A percentile compares a stretch with the other conserved stretches of the same genome.
phyloP scores from a whole-genome alignment of 2,888 invertebrate species.

The Drosophila anceps region DNA sequence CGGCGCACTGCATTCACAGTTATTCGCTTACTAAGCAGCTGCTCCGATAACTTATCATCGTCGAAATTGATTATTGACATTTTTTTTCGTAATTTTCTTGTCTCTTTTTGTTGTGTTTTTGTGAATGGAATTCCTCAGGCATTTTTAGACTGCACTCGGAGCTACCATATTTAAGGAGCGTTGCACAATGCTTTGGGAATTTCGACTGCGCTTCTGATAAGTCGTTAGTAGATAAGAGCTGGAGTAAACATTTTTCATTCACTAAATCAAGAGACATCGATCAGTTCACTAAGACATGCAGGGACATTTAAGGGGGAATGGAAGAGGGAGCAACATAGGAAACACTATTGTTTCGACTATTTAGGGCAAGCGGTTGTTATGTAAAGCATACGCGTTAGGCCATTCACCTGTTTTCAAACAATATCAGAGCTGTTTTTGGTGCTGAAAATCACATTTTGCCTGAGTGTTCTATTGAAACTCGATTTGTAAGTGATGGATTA shows the following conservation, averaged over 20 bases:
- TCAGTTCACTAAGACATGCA: conserved; percentile 36
- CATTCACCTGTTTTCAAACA: not conserved
- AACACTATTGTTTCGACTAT: too few relatives aligned
- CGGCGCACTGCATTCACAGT: conserved; percentile 39
- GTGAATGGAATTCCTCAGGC: conserved; percentile 1
- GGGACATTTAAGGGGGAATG: conserved; percentile 1
- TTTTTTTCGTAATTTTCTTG: conserved; percentile 34
- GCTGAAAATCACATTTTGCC: too few relatives aligned
- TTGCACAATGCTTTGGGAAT: conserved; percentile 40
- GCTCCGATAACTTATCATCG: conserved; percentile 63
- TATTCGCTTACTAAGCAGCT: conserved; percentile 30
- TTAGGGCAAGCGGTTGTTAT: too few relatives aligned
- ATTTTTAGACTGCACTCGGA: conserved; percentile 5
- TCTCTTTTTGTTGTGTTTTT: conserved; percentile 16
- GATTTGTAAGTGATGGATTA: not conserved
- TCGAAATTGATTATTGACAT: conserved; percentile 67
- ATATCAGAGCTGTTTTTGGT: too few relatives aligned
- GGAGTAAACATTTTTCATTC: conserved; percentile 33
- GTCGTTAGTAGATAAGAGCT: conserved; percentile 29
- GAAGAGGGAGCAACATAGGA: too few relatives aligned
- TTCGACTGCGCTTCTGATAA: conserved; percentile 38
- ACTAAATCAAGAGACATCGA: conserved; percentile 35
- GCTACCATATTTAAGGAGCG: not conserved
- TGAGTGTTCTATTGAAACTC: not conserved
- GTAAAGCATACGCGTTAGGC: too few relatives aligned